These are phyloP conservation scores for Panthera uncia DNA, from an alignment of 2,113 vertebrate species.

Conservation along the genomic window DNA sequence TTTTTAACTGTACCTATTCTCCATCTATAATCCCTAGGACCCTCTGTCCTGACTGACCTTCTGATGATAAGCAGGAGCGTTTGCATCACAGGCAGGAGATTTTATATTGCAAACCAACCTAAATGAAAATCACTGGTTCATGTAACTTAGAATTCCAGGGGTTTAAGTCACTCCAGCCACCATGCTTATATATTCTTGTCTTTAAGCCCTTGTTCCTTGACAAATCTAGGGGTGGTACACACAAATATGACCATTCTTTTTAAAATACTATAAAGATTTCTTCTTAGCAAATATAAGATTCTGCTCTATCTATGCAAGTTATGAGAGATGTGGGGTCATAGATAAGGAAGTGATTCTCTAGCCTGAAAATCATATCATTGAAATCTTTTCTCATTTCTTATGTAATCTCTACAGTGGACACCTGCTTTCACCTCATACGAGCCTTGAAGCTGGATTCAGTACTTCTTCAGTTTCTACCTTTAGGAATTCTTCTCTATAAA, in stretches of 20 bases:
- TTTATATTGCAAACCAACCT: not conserved
- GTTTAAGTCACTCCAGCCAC: accelerated
- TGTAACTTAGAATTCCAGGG: not conserved
- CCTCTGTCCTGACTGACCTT: not conserved
- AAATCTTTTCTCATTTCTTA: not conserved
- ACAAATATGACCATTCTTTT: not conserved
- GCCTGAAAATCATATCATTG: not conserved
- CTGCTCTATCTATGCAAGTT: not conserved
- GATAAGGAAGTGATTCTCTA: not conserved
- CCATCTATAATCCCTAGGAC: not conserved
- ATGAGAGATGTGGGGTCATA: not conserved
- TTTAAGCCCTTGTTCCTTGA: not conserved
- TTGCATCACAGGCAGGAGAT: not conserved
- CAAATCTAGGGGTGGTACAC: not conserved
- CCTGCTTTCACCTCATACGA: not conserved
- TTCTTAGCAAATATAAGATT: not conserved
- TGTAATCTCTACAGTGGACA: not conserved
- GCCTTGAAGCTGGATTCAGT: not conserved
- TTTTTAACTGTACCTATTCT: not conserved
- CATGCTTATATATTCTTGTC: not conserved
- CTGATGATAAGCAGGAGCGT: not conserved
- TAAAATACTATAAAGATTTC: not conserved
- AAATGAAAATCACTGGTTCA: not conserved
- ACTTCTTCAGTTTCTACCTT: not conserved
- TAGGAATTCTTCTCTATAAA: not conserved